Base-by-base conservation (phyloP, 2,888 invertebrate genomes). In the Chaetogeoica ovagalla region DNA sequence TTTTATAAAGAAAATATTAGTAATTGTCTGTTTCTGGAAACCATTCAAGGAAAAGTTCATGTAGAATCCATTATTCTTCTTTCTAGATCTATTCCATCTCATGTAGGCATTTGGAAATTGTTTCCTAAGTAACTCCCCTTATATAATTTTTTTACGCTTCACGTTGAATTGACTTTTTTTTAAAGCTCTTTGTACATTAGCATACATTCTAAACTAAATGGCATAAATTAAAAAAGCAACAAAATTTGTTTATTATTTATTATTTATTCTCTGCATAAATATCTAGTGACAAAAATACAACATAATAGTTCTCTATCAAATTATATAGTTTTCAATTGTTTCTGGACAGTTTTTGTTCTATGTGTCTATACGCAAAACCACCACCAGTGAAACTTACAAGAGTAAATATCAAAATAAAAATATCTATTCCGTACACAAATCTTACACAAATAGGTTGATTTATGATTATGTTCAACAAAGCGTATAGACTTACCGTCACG, bases 191-290 rank as follows among this genome's bases (percentile, higher is more conserved):
- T 48, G 13, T 48, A 48, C 30, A 1, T 30, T 48, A 3, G 48
- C 8, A 15, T 13, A 52, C 15, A 21, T 74, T n/a, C 55, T 55
- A 74, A 74, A 74, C 65, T 55, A 74, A 65, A 74, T 21, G 55
- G 21, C 37, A 17, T n/a, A 21, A 11, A 69, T 30, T 30, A 52
- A 62, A 30, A 63, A 55, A 63, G 9, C 9, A 1, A 43, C 15
- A 23, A 63, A 63, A 74, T 73, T 65, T 6, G 19, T 63, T 43
- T 57, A 57, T 70, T 37, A 30, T 30, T 52, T n/a, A n/a, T n/a
- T n/a, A n/a, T n/a, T n/a, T 30, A 30, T 30, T 30, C 30, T 30
- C 30, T 30, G 30, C 4, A 30, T 74, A 13, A 30, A 30, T 55
- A 37, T 74, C 37, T 55, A 74, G 55, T 21, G 52, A 65, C 21